phyloP scores from a whole-genome alignment of 2,113 vertebrate species.

The Garra rufa region DNA sequence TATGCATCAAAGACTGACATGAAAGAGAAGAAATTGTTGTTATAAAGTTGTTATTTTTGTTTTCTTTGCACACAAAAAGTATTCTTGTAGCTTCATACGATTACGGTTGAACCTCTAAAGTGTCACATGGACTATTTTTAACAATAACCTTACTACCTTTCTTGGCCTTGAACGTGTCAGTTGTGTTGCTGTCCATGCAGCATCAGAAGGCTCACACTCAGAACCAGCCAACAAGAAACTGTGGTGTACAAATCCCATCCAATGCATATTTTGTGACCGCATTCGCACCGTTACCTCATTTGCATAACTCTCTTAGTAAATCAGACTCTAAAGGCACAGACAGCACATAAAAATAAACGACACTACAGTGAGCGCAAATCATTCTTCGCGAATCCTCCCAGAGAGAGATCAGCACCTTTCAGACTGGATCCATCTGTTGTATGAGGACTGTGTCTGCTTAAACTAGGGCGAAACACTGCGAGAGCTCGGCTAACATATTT shows the following conservation, averaged over 20 bases:
- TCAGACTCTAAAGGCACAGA: not conserved
- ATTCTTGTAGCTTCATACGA: too few relatives aligned
- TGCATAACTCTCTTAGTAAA: not conserved
- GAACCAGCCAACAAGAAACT: not conserved
- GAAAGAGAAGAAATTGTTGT: too few relatives aligned
- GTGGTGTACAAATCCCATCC: not conserved
- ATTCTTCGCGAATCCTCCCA: slow-evolving; percentile 8
- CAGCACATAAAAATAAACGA: not conserved
- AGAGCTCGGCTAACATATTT: slow-evolving; percentile 46
- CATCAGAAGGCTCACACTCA: not conserved
- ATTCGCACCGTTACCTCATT: not conserved
- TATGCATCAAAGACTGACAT: too few relatives aligned
- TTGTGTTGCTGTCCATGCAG: too few relatives aligned
- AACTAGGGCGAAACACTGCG: slow-evolving; percentile 40
- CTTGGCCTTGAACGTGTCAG: too few relatives aligned
- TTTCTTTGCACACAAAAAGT: too few relatives aligned
- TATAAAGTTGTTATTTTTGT: too few relatives aligned
- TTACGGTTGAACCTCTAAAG: too few relatives aligned
- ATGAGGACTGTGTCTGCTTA: slow-evolving; percentile 18
- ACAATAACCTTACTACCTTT: too few relatives aligned
- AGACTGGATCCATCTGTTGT: slow-evolving; percentile 30
- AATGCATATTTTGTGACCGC: not conserved
- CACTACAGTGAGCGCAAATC: not conserved
- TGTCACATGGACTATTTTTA: too few relatives aligned
- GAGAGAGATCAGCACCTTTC: not conserved